Evolutionary conservation across 2,888 invertebrate genomes (phyloP), one percentile per base, ranked within the genome.

Genomic region (Azorinus chamasolen): DNA sequence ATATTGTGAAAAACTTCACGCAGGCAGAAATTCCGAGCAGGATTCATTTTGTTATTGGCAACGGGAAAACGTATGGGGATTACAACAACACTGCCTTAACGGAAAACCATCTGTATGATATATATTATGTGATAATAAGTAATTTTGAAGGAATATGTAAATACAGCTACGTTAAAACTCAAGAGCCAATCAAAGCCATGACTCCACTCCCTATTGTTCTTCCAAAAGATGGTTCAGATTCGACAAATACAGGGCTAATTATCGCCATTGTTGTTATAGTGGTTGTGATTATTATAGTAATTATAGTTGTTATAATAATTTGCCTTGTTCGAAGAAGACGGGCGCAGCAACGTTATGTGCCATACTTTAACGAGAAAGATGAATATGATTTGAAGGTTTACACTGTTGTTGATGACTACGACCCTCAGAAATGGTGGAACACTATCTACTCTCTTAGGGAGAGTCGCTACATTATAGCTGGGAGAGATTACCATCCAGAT

Each of bases 61-160:
- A 97, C 93, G 95, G 95, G 12, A 94, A 94, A 94, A 95, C 93
- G 3, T 96, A 97, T 90, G 96, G 96, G 78, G 95, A 95, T 0
- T 97, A 95, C 90, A 95, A 95, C 83, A 98, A 98, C 94, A 95
- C 95, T 1, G 96, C 96, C 0, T 92, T 98, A 59, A 94, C 95
- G 12, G 92, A 94, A 37, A 94, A 95, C 14, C 93, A 94, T 83
- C 95, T 95, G 81, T 94, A 94, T 78, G 95, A 96, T 83, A 94
- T 97, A 2, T 95, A 96, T 54, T 93, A 96, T 64, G 96, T 96
- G 18, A 94, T 96, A 64, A 95, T 96, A 2, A 96, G 96, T 93
- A 94, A 94, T 39, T 94, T 95, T 72, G 95, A 95, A 87, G 95
- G 95, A 85, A 93, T 95, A 0, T 95, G 95, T 32, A 96, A 95